Conservation (phyloP, 2,797 vertebrate genomes). For the Borostomias antarcticus region DNA sequence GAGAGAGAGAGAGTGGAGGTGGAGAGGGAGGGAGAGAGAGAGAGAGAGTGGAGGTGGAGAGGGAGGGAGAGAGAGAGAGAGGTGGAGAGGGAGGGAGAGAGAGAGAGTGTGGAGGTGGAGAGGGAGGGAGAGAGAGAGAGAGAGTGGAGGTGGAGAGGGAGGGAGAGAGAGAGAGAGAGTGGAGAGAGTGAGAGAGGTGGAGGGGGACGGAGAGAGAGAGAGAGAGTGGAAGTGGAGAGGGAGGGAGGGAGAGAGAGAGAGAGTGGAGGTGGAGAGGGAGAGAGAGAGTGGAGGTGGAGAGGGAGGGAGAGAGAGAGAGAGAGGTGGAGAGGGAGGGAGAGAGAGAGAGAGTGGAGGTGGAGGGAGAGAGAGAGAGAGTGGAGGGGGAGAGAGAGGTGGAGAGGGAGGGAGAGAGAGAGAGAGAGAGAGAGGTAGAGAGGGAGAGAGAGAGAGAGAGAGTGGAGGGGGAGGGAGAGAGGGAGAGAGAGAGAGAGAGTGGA, state of each 20-base stretch:
- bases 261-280: no score
- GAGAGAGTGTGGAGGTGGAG: constrained; percentile 5
- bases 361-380: constrained; percentile 41
- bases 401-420: constrained; percentile 41
- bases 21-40: background rate
- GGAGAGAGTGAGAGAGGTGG: no score
- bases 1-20: background rate
- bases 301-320: constrained; percentile 3
- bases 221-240: no score
- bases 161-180: no score
- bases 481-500: no score
- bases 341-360: background rate
- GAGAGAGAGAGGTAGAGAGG: background rate
- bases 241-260: no score
- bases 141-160: no score
- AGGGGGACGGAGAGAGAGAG: no score
- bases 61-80: constrained; percentile 48
- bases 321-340: background rate
- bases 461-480: no score
- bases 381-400: constrained; percentile 51
- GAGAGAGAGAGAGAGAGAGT: constrained; percentile 43
- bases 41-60: constrained; percentile 9
- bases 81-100: constrained; percentile 46
- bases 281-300: no score
- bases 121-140: constrained; percentile 38